Evolutionary conservation across 2,113 vertebrate species (phyloP).

Genomic region (Cromileptes altivelis): DNA sequence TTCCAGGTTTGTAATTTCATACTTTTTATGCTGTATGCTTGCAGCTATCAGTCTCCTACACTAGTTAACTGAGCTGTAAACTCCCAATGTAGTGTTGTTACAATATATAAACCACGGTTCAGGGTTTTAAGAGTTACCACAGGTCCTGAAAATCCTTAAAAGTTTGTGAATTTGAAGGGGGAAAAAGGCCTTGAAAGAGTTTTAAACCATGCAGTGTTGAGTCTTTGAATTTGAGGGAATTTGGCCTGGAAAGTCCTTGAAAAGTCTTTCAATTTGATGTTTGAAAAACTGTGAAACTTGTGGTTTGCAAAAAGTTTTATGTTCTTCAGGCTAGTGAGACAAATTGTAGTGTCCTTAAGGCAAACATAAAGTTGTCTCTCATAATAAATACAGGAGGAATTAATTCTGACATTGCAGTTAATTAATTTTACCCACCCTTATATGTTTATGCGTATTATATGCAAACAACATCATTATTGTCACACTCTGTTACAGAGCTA

Average conservation of each 20-base stretch:
- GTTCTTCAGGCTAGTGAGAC: background rate
- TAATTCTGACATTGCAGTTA: background rate
- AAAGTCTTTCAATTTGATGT: too few species aligned
- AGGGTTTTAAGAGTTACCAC: background rate
- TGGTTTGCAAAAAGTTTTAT: background rate
- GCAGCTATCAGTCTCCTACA: background rate
- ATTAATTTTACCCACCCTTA: background rate
- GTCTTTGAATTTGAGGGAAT: too few species aligned
- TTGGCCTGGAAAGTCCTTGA: too few species aligned
- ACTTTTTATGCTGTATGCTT: background rate
- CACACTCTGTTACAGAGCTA: constrained; percentile 85
- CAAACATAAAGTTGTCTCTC: background rate
- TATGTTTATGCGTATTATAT: background rate
- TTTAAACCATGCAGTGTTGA: too few species aligned
- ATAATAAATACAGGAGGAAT: background rate
- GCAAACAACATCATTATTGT: background rate
- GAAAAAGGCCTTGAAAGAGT: too few species aligned
- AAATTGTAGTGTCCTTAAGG: background rate
- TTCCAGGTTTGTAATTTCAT: constrained; percentile 90
- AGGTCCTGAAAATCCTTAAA: too few species aligned
- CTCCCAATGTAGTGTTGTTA: too few species aligned
- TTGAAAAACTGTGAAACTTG: too few species aligned
- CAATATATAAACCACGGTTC: background rate
- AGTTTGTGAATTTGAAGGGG: too few species aligned
- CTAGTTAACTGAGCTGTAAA: background rate